Evolutionary conservation across 2,888 invertebrate genomes (phyloP).

Genomic region (Anthrax anthrax): DNA sequence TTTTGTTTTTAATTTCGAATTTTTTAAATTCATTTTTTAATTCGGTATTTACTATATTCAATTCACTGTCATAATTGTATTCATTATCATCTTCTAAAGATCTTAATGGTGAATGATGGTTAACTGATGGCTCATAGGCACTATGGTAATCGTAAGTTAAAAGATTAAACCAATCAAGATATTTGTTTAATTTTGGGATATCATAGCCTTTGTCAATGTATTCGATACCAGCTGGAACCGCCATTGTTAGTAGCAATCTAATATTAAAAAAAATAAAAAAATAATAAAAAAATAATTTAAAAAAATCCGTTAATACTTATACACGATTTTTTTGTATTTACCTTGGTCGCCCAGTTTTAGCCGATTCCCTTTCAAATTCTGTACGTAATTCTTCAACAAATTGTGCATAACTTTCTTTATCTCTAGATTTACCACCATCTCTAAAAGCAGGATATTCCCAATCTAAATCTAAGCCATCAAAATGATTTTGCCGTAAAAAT

Average conservation of each 20-base stretch:
- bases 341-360: constrained; percentile 63
- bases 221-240: constrained; percentile 85
- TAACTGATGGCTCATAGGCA: constrained; percentile 77
- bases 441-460: constrained; percentile 49
- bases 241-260: constrained; percentile 74
- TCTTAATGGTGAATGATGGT: constrained; percentile 80
- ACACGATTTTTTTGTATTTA: constrained; percentile 2
- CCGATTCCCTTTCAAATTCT: constrained; percentile 76
- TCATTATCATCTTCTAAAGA: constrained; percentile 66
- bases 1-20: not conserved
- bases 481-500: constrained; percentile 80
- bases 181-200: constrained; percentile 69
- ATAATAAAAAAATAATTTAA: not conserved
- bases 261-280: not conserved
- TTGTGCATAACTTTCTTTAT: constrained; percentile 74
- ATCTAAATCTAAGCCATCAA: constrained; percentile 84
- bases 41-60: constrained; percentile 70
- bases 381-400: constrained; percentile 78
- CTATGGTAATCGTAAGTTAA: constrained; percentile 87
- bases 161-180: constrained; percentile 85
- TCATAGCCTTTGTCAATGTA: constrained; percentile 91
- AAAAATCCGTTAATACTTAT: too few species aligned
- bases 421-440: constrained; percentile 60
- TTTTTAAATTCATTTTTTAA: not conserved
- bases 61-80: constrained; percentile 73